These are phyloP conservation scores for Clistopyga incitator DNA, from an alignment of 2,888 invertebrate genomes.

Conservation along the genomic window DNA sequence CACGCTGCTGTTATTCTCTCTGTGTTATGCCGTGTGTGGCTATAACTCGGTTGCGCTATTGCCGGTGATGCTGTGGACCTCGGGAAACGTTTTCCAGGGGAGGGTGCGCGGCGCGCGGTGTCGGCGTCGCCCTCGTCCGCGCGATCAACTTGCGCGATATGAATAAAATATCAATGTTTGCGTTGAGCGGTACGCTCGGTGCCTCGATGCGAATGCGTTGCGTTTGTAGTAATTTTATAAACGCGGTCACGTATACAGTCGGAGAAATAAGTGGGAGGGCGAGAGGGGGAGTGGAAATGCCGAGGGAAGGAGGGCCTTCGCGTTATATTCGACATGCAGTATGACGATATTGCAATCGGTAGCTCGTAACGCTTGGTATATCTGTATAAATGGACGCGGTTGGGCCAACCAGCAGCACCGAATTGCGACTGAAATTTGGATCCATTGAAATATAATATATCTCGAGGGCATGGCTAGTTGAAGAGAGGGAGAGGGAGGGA, in stretches of 20 bases:
- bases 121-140: slow-evolving; percentile 44
- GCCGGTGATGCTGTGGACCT: slow-evolving; percentile 7
- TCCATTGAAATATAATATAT: slow-evolving; percentile 67
- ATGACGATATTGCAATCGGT: slow-evolving; percentile 26
- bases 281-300: not conserved
- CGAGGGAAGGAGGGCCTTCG: not conserved
- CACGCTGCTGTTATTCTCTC: slow-evolving; percentile 2
- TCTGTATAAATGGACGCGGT: slow-evolving; percentile 10
- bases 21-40: not conserved
- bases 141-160: slow-evolving; percentile 65
- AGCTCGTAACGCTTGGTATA: slow-evolving; percentile 15
- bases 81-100: too few relatives aligned
- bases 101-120: slow-evolving; percentile 12
- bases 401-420: slow-evolving; percentile 39
- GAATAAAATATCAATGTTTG: slow-evolving; percentile 68
- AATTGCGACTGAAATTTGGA: slow-evolving; percentile 62
- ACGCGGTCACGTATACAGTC: slow-evolving; percentile 54
- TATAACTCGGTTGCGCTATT: not conserved
- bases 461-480: slow-evolving; percentile 34
- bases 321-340: slow-evolving; percentile 8
- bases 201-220: slow-evolving; percentile 55
- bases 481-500: slow-evolving; percentile 17
- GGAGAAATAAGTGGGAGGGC: slow-evolving; percentile 11
- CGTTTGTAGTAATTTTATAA: slow-evolving; percentile 64
- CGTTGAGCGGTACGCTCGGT: slow-evolving; percentile 12